phyloP scores from a whole-genome alignment of 2,888 invertebrate genomes.

The Tethea ocularis region DNA sequence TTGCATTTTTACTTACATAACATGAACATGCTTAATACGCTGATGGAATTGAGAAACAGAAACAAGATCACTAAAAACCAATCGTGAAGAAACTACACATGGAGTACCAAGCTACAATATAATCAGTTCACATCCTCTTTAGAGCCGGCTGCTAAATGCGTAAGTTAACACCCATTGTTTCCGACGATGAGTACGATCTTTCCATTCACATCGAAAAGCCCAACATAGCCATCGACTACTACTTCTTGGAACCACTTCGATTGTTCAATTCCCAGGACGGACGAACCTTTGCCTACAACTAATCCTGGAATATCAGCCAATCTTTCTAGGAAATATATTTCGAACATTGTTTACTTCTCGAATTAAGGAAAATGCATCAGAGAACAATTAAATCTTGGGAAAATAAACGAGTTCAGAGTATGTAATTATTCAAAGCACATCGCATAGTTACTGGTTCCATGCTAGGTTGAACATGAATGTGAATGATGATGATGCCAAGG shows the following conservation, averaged over 20 bases:
- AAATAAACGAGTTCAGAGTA: slow-evolving; percentile 10
- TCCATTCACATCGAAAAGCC: slow-evolving; percentile 45
- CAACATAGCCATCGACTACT: slow-evolving; percentile 38
- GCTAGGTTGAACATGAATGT: slow-evolving; percentile 44
- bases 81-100: background rate
- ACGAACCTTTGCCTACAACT: slow-evolving; percentile 51
- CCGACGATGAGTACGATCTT: slow-evolving; percentile 52
- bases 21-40: background rate
- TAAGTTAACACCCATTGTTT: slow-evolving; percentile 69
- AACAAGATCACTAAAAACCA: too few relatives aligned
- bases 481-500: slow-evolving; percentile 43
- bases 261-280: slow-evolving; percentile 66
- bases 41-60: too few relatives aligned
- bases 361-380: slow-evolving; percentile 44
- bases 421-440: slow-evolving; percentile 25
- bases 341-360: slow-evolving; percentile 34
- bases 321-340: slow-evolving; percentile 38
- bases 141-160: slow-evolving; percentile 50
- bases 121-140: slow-evolving; percentile 62
- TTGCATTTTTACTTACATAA: background rate
- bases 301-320: slow-evolving; percentile 43
- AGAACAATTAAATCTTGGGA: slow-evolving; percentile 9
- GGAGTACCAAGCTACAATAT: slow-evolving; percentile 36
- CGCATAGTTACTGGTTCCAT: slow-evolving; percentile 33
- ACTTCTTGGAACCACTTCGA: slow-evolving; percentile 64